Base-by-base conservation (phyloP, 2,113 vertebrate species). In the Chrysochloris asiatica region DNA sequence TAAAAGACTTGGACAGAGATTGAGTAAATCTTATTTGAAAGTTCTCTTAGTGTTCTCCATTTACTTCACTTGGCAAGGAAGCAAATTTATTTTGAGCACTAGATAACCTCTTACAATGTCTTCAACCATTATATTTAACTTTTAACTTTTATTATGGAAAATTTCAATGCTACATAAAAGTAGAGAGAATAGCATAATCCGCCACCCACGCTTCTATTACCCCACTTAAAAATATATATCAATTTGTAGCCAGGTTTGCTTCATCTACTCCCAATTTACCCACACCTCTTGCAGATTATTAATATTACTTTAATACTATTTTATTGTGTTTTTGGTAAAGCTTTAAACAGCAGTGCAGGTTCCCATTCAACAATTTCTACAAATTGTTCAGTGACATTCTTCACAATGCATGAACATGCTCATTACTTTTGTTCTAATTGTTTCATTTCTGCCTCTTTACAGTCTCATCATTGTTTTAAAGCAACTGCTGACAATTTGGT, bases 41-140 rank as follows among this genome's bases (percentile, higher is more conserved):
- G 73, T 59, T 69, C 79, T 91, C 83, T 88, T 33, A 38, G 45
- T 75, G 54, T 75, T 63, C 93, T 82, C 43, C 43, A 69, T 78
- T 92, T 86, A 41, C 82, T 95, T 85, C 79, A 91, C 48, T 95
- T 89, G 72, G 72, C 77, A 69, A 72, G 50, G 45, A 94, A 92
- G 63, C 54, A 91, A 82, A 78, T 83, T 85, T 88, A 65, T 93
- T 93, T 95, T 83, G 69, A 93, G 24, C 48, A 73, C 43, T 76
- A 88, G 28, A 59, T 90, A 48, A 86, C 75, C 36, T 87, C 38
- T 85, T 77, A 59, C 13, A 81, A 61, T 19, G 43, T 73, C 48
- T 82, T 87, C 41, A 30, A 45, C 26, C 43, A 14, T 59, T 63
- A 73, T 65, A 48, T 63, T 30, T 90, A 72, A 76, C 67, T 77